phyloP scores from a whole-genome alignment of 1,140 invertebrate genomes.

The Riptortus pedestris region DNA sequence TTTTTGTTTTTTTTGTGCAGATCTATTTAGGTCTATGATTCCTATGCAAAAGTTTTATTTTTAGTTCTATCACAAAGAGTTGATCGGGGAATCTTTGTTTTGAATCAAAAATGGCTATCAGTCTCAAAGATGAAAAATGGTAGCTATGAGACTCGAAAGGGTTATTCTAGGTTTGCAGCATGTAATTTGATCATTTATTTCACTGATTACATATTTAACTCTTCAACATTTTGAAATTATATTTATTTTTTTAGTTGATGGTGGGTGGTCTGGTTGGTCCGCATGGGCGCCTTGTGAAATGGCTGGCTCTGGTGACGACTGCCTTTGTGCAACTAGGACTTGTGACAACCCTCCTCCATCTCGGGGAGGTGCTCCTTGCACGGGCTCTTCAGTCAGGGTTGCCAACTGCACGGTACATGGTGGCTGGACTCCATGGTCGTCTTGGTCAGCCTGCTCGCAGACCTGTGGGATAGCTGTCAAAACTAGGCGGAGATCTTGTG shows the following conservation, averaged over 20 bases:
- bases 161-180: too few relatives aligned
- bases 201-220: too few relatives aligned
- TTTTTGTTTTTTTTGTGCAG: too few relatives aligned
- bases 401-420: constrained; percentile 73
- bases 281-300: constrained; percentile 53
- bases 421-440: constrained; percentile 77
- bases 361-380: constrained; percentile 58
- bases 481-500: constrained; percentile 62
- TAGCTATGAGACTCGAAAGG: too few relatives aligned
- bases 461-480: constrained; percentile 70
- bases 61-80: too few relatives aligned
- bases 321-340: constrained; percentile 61
- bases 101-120: too few relatives aligned
- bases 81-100: too few relatives aligned
- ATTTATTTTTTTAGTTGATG: constrained; percentile 44
- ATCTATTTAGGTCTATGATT: too few relatives aligned
- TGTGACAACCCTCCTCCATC: constrained; percentile 76
- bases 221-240: too few relatives aligned
- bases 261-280: constrained; percentile 66
- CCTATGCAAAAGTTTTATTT: too few relatives aligned
- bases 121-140: too few relatives aligned
- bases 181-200: too few relatives aligned
- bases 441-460: constrained; percentile 74
- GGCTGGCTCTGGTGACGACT: constrained; percentile 45
- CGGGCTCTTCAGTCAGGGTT: constrained; percentile 46